phyloP scores from a whole-genome alignment of 30 jellyfish, hydroid and myxozoan species.

The Catostylus mosaicus region DNA sequence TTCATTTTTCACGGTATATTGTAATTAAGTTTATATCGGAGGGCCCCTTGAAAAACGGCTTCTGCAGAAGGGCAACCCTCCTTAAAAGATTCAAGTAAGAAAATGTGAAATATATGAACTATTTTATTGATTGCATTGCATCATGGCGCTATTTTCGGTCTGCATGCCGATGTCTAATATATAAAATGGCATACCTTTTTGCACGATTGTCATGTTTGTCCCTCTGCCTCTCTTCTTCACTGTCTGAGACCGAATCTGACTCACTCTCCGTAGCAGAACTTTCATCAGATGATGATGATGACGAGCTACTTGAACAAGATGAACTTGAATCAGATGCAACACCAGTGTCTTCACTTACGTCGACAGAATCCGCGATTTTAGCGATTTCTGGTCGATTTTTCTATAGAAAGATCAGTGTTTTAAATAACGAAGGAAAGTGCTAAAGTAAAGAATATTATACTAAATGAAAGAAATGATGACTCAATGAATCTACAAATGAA shows the following conservation, averaged over 20 bases:
- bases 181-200: slow-evolving; percentile 74
- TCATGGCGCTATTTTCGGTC: no score
- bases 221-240: slow-evolving; percentile 73
- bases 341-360: slow-evolving; percentile 78
- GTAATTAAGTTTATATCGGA: no score
- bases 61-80: no score
- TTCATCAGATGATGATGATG: slow-evolving; percentile 78
- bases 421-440: background rate
- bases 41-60: no score
- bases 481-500: no score
- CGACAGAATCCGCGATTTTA: slow-evolving; percentile 81
- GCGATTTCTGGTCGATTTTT: slow-evolving; percentile 97
- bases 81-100: no score
- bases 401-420: slow-evolving; percentile 26
- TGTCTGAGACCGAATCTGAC: slow-evolving; percentile 77
- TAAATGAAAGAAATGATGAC: no score
- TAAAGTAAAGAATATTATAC: no score
- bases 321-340: slow-evolving; percentile 98
- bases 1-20: no score
- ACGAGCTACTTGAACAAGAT: slow-evolving; percentile 83
- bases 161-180: background rate
- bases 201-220: slow-evolving; percentile 74
- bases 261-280: slow-evolving; percentile 73
- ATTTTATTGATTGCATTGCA: no score
- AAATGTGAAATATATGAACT: no score